Base-by-base conservation (phyloP, 1,140 invertebrate genomes). In the Aphidius ervi region DNA sequence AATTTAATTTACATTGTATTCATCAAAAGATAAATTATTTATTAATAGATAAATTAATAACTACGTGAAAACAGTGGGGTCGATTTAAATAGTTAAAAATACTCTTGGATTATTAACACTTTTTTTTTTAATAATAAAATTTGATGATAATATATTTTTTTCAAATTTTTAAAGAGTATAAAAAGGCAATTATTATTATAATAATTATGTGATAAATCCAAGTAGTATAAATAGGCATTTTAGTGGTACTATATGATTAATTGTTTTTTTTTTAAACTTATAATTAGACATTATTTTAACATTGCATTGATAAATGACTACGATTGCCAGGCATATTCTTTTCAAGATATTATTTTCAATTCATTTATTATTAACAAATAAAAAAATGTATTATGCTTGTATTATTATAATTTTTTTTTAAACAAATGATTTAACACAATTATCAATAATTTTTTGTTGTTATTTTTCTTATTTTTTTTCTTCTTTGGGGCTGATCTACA, bases 281-380 rank as follows among this genome's bases (percentile, higher is more conserved):
- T 67, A 39, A 59, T 67, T 71, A 70, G 56, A 59, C 68, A 68
- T 65, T 74, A 73, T 62, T 58, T 67, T 56, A 68, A 65, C 47
- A 68, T 73, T 73, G 72, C 71, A 74, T 74, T 73, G 72, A 74
- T 74, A 65, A 69, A 71, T 74, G 72, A 74, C 72, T 74, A 71
- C 57, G 49, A 71, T 72, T 69, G 52, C 52, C 52, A 37, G 42
- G 39, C 10, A 37, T 41, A n/a, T 54, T 54, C 9, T 48, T 4
- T 54, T 58, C 58, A 59, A 59, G 56, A 59, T 62, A 67, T 56
- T 64, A 60, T 49, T 50, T 40, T 9, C 3, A 54, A 39, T 40
- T 10, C 1, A 54, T 9, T 40, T 41, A 41, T 45, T 20, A 5
- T 6, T 23, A 16, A 31, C 23, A 31, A 49, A 39, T 41, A 20